Evolutionary conservation across 2,113 vertebrate genomes (phyloP).

Genomic region (Pseudopipra pipra): DNA sequence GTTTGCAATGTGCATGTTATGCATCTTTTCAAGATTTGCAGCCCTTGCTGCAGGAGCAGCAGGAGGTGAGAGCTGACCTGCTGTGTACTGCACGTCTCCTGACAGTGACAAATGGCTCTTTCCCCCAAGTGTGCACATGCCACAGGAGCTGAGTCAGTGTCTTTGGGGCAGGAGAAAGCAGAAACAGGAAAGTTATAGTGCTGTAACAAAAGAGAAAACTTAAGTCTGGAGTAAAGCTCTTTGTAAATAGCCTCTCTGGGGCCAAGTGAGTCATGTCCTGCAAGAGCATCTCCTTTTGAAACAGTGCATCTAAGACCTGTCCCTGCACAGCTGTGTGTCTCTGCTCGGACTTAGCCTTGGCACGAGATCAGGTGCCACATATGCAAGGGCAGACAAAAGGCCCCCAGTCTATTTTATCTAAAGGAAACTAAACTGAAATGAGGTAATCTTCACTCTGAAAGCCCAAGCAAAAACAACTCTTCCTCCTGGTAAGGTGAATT

Average conservation of each 20-base stretch:
- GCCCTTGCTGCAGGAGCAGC: constrained; percentile 60
- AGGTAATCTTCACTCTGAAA: not conserved
- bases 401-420: not conserved
- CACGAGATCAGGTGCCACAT: rapidly evolving
- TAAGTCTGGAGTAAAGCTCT: not conserved
- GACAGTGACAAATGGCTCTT: constrained; percentile 69
- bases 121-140: not conserved
- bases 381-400: not conserved
- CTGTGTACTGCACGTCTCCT: constrained; percentile 63
- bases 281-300: not conserved
- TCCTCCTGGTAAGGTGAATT: not conserved
- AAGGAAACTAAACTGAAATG: not conserved
- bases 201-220: not conserved
- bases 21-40: constrained; percentile 70
- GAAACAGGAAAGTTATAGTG: not conserved
- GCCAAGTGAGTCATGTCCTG: not conserved
- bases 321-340: not conserved
- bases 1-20: constrained; percentile 68
- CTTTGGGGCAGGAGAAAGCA: constrained; percentile 3
- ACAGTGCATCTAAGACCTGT: not conserved
- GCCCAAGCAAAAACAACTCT: not conserved
- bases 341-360: not conserved
- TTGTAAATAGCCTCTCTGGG: not conserved
- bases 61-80: constrained; percentile 62
- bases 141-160: constrained; percentile 24